Evolutionary conservation across 2,888 invertebrate genomes (phyloP).

Genomic region (Epistrophella euchroma): DNA sequence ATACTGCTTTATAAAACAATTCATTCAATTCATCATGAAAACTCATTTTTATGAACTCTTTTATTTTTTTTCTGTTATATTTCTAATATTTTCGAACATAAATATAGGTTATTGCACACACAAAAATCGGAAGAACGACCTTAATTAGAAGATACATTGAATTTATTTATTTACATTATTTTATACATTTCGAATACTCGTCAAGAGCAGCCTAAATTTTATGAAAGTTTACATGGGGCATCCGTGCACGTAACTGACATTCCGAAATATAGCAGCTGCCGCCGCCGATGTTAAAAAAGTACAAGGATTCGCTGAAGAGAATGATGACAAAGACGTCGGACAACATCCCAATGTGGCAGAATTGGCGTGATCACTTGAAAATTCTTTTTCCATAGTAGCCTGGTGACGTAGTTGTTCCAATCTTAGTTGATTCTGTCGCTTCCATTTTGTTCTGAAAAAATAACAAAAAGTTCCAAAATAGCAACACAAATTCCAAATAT

Average conservation of each 20-base stretch:
- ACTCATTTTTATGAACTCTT: constrained; percentile 7
- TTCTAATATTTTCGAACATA: constrained; percentile 44
- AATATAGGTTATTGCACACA: constrained; percentile 71
- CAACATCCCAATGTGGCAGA: constrained; percentile 81
- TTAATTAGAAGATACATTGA: constrained; percentile 19
- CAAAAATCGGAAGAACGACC: constrained; percentile 50
- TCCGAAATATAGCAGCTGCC: constrained; percentile 88
- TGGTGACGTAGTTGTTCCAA: constrained; percentile 94
- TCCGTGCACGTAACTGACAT: constrained; percentile 90
- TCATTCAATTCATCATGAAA: background rate
- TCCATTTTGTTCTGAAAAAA: constrained; percentile 90
- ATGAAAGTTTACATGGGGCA: constrained; percentile 87
- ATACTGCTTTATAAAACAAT: too few relatives aligned
- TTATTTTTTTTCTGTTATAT: constrained; percentile 31
- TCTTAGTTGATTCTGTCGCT: constrained; percentile 93
- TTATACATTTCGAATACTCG: constrained; percentile 52
- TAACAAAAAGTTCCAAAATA: background rate
- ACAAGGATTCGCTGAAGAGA: constrained; percentile 84
- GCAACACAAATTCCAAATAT: background rate
- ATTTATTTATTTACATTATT: constrained; percentile 55
- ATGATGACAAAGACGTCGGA: constrained; percentile 82
- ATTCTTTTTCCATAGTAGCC: constrained; percentile 90
- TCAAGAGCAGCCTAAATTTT: background rate
- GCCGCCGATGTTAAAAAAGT: constrained; percentile 88
- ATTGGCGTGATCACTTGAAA: constrained; percentile 81